Evolutionary conservation across 2,888 invertebrate species (phyloP).

Genomic region (Stenotaenia linearis): DNA sequence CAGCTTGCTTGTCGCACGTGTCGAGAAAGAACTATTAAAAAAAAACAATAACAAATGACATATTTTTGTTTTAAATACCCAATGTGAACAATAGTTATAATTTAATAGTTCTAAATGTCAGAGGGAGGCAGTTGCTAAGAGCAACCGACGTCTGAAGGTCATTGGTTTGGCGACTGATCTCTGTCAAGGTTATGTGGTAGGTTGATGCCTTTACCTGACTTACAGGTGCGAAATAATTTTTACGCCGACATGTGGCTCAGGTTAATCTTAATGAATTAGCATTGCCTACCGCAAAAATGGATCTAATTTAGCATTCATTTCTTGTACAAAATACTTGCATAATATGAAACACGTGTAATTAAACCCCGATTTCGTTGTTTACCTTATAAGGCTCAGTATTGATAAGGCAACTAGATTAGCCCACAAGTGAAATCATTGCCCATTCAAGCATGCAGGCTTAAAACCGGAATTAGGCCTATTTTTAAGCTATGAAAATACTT

Average conservation of each 20-base stretch:
- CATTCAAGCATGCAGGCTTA: background rate
- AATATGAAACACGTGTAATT: too few species aligned
- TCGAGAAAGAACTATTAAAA: conserved; percentile 28
- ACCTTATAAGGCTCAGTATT: background rate
- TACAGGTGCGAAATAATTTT: background rate
- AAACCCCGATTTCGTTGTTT: background rate
- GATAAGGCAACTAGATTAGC: background rate
- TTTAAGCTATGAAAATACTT: background rate
- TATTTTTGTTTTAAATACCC: too few species aligned
- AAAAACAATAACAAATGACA: too few species aligned
- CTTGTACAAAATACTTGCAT: background rate
- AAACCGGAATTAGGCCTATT: background rate
- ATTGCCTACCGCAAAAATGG: background rate
- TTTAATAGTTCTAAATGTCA: background rate
- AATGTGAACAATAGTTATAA: background rate
- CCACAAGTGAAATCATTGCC: background rate
- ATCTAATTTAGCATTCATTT: background rate
- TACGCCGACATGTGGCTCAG: too few species aligned
- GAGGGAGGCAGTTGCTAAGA: background rate
- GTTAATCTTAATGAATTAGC: background rate
- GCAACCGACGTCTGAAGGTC: conserved; percentile 2
- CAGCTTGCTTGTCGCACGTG: conserved; percentile 28
- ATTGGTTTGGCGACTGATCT: conserved; percentile 19
- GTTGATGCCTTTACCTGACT: background rate
- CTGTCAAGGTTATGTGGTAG: conserved; percentile 4